Base-by-base conservation (phyloP, 2,888 invertebrate species). In the Neoaliturus tenellus region DNA sequence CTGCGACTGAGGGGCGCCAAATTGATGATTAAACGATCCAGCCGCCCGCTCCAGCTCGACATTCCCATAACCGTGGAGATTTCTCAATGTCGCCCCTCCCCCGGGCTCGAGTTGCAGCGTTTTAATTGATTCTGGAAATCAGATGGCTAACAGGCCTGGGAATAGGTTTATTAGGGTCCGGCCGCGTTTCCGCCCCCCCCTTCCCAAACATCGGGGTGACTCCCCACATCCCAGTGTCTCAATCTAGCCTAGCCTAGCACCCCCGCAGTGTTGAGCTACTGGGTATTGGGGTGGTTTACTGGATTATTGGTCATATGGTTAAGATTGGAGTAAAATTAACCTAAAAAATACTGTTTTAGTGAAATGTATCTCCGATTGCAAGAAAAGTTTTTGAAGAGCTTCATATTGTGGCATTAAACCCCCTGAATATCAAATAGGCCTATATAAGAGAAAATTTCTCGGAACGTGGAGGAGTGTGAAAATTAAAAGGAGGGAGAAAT, bases 81-180 rank as follows among this genome's bases (percentile, higher is more conserved):
- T 81, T 81, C 81, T 69, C 48, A 31, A 69, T 28, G 71, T 69
- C 71, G 28, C 33, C 81, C 58, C 31, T 6, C 62, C 81, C 41
- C 58, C 23, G 1, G 55, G 67, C 55, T 82, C 82, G 20, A 39
- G 82, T 73, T 82, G 58, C 82, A 55, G 12, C 4, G 51, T 55
- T 82, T 82, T 82, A 82, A 82, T 82, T 82, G 82, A 82, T 82
- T 82, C 82, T 82, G 82, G 82, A 82, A 82, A 82, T 82, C 82
- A 39, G 82, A 55, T 73, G 73, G 73, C 73, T 82, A 82, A 82
- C 82, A 82, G 82, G 73, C 82, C 55, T 82, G 82, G 82, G 82
- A 82, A 82, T 82, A 28, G 82, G 73, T 82, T 82, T 82, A 82
- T 82, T 82, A 82, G 73, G 82, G 82, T 82, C 82, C 81, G 69